phyloP scores from a whole-genome alignment of 2,888 invertebrate species.

The Periphyllus acericola region DNA sequence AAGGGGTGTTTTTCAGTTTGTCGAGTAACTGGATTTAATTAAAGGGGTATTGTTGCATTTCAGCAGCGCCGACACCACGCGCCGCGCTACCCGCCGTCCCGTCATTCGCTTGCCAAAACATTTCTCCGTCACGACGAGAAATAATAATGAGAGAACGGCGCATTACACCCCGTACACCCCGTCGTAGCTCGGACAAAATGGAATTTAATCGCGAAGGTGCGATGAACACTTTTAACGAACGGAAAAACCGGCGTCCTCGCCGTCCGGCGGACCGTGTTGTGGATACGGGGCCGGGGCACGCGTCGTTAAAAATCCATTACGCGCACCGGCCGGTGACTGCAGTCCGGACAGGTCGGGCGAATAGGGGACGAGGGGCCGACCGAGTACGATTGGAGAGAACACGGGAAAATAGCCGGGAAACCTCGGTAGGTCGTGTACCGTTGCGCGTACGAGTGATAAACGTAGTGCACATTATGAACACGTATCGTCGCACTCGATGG shows the following conservation, averaged over 20 bases:
- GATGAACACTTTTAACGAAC: conserved; percentile 31
- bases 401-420: too few species aligned
- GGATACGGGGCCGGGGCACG: background rate
- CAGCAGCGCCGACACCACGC: background rate
- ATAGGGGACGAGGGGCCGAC: too few species aligned
- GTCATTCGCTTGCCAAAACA: background rate
- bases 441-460: too few species aligned
- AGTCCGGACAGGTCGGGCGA: background rate
- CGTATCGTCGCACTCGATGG: too few species aligned
- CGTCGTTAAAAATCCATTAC: conserved; percentile 37
- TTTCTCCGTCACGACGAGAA: conserved; percentile 4
- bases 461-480: too few species aligned
- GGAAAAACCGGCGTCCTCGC: conserved; percentile 48
- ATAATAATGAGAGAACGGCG: conserved; percentile 17
- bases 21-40: conserved; percentile 35
- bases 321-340: background rate
- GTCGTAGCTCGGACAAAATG: conserved; percentile 26
- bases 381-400: too few species aligned
- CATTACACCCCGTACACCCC: too few species aligned
- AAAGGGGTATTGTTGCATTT: conserved; percentile 31
- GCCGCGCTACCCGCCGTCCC: background rate
- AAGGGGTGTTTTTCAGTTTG: background rate
- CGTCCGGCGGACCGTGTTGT: background rate
- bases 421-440: too few species aligned
- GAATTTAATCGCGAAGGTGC: conserved; percentile 36